Evolutionary conservation across 2,888 invertebrate genomes (phyloP).

Genomic region (Danaus chrysippus): DNA sequence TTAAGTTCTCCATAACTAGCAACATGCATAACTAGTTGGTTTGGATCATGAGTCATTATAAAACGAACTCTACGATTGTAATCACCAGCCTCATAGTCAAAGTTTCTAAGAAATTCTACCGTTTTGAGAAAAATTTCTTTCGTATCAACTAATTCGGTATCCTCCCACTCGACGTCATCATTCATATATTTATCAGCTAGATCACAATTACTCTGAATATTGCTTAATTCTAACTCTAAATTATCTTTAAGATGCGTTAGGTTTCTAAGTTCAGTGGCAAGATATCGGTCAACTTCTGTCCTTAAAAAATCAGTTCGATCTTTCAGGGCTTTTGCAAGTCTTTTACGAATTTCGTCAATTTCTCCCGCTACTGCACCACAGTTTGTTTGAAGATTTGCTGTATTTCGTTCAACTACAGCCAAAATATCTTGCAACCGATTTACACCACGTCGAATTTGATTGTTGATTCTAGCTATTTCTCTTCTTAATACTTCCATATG

Average conservation of each 20-base stretch:
- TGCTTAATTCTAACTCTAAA: conserved; percentile 95
- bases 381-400: conserved; percentile 91
- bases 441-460: conserved; percentile 92
- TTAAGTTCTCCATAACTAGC: conserved; percentile 94
- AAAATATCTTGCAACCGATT: conserved; percentile 93
- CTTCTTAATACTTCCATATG: conserved; percentile 97
- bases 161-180: conserved; percentile 94
- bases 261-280: conserved; percentile 91
- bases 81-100: conserved; percentile 95
- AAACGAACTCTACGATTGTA: conserved; percentile 92
- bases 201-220: conserved; percentile 98
- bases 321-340: conserved; percentile 92
- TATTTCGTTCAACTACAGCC: conserved; percentile 91
- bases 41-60: conserved; percentile 94
- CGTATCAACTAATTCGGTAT: conserved; percentile 94
- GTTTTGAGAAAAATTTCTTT: conserved; percentile 98
- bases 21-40: conserved; percentile 92
- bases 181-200: conserved; percentile 96
- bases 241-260: conserved; percentile 94
- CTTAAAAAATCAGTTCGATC: conserved; percentile 92
- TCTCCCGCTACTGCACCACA: conserved; percentile 94
- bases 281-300: conserved; percentile 94
- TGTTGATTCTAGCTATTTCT: conserved; percentile 93
- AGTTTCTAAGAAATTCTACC: conserved; percentile 95
- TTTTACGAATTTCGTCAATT: conserved; percentile 94